Evolutionary conservation across 2,888 invertebrate genomes (phyloP), one percentile per base, ranked within the genome.

Genomic region (Mactromeris polynyma): DNA sequence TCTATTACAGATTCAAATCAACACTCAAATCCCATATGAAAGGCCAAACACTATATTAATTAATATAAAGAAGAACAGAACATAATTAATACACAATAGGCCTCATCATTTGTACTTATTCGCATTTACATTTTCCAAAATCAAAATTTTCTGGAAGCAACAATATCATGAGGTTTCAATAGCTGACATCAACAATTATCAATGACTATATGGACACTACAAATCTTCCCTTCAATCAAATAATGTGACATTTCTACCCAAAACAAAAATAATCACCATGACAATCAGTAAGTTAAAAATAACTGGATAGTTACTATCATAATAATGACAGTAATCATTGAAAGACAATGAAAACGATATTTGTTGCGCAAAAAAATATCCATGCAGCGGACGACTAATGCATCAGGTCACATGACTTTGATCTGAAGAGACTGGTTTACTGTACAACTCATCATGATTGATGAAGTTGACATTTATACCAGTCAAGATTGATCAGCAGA

Each of bases 391-490:
- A 64, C 58, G 26, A 64, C 26, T 26, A 26, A 64, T 64, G 40
- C 58, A 64, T 64, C 58, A 64, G 58, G 58, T 78, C 54, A 78
- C 38, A 79, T 78, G 85, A 79, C 79, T 58, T 26, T 36, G 73
- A 64, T 54, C 38, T 17, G 17, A 42, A 85, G 80, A 80, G 80
- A 80, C 85, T 85, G 85, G 85, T 80, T 33, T 64, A 51, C 85
- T 80, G 85, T 80, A 36, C 58, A 85, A 54, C 54, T 58, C 40
- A 1, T 33, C n/a, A 42, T 89, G 89, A 89, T 89, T 73, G 84
- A 89, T 89, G 69, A 58, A 33, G 38, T 77, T 89, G 89, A 87
- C 89, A 89, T 89, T 89, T 87, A 89, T 87, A 87, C 84, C 81
- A 86, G 54, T 77, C 77, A 84, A 89, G 84, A 89, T 89, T 84